Base-by-base conservation (phyloP, 1,140 invertebrate species). In the Magallana gigas region DNA sequence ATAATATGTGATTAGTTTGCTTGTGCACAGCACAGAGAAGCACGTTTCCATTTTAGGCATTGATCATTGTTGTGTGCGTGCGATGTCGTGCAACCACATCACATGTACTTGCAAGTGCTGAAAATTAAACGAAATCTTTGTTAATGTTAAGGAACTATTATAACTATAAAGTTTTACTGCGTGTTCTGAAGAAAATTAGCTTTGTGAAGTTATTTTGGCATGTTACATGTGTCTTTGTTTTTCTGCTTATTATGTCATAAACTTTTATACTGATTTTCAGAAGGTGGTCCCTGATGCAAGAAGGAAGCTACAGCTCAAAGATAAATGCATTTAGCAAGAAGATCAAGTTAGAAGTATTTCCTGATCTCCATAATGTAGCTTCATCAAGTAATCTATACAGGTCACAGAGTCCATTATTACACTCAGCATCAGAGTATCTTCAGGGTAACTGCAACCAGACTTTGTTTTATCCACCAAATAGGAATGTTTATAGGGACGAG, bases 241-340 rank as follows among this genome's bases (percentile, higher is more conserved):
- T 48, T 48, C 36, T 48, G 36, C 36, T 48, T 48, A 48, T 48
- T 48, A 48, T 48, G 36, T 48, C 36, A 48, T 5, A 48, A 48
- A 48, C 36, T 48, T 48, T 48, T 48, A 48, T 48, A 48, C 36
- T 48, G 36, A 71, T 23, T 76, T 76, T 48, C 68, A 76, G 68
- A 76, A 76, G 68, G 68, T 76, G 23, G 88, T 87, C 85, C 87
- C 88, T 89, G 86, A 94, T 94, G 93, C 93, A 94, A 93, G 93
- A 92, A 91, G 91, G 90, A 89, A 91, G 92, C 86, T 92, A 91
- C 91, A 90, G 88, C 86, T 89, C 92, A 87, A 93, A 92, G 90
- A 85, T 91, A 80, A 93, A 92, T 91, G 91, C 91, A 90, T 93
- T 92, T 88, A 92, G 89, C 91, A 94, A 94, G 90, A 94, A 93